These are phyloP conservation scores for Embiotoca jacksoni DNA, from an alignment of 2,113 vertebrate species.

Conservation along the genomic window DNA sequence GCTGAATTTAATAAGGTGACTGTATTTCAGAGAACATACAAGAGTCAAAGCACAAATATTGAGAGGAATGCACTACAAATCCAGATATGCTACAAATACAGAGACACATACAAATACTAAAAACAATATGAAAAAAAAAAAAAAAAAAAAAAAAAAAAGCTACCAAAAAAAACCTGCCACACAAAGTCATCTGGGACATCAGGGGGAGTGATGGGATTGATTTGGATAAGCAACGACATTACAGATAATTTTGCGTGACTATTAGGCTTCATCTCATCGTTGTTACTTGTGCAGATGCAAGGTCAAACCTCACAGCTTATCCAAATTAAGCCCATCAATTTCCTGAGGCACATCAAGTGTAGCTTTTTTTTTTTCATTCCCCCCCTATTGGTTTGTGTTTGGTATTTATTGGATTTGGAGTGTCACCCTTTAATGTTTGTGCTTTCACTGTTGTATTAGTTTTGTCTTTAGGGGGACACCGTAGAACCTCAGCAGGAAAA, in stretches of 20 bases:
- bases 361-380: constrained; percentile 3
- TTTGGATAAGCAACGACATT: background rate
- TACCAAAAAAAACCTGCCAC: no score
- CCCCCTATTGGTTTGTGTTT: background rate
- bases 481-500: background rate
- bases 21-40: background rate
- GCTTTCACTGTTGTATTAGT: constrained; percentile 1
- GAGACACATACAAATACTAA: no score
- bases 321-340: constrained; percentile 3
- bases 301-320: background rate
- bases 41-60: no score
- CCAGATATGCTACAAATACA: no score
- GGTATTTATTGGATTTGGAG: background rate
- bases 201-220: constrained; percentile 1
- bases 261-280: background rate
- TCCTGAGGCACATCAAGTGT: background rate
- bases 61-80: no score
- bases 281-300: background rate
- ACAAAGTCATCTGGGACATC: background rate
- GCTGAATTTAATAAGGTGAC: background rate
- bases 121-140: no score
- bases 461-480: background rate
- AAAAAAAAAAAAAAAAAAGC: no score
- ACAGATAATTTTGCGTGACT: constrained; percentile 16
- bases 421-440: background rate